Conservation (phyloP, 2,888 invertebrate genomes). For the Bellardia pandia region DNA sequence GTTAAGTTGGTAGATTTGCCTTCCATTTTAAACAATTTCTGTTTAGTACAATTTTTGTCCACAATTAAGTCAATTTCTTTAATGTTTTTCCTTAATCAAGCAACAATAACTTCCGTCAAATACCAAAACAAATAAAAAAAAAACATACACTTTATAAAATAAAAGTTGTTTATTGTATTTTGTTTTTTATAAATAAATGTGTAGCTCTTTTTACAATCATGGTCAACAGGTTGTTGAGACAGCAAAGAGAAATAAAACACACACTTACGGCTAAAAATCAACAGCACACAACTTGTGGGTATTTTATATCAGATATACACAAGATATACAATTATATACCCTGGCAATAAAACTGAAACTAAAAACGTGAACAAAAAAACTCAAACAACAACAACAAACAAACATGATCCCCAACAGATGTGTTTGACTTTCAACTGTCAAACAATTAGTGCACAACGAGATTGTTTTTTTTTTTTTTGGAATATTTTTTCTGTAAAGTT, state of each 20-base stretch:
- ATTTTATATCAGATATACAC: conserved; percentile 19
- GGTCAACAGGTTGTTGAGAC: conserved; percentile 62
- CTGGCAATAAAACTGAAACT: conserved; percentile 45
- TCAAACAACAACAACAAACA: conserved; percentile 6
- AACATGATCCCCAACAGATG: conserved; percentile 57
- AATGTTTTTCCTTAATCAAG: background rate
- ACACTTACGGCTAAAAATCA: background rate
- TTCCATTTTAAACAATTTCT: too few relatives aligned
- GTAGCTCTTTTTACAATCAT: conserved; percentile 42
- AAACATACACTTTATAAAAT: background rate
- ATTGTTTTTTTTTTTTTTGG: conserved; percentile 41
- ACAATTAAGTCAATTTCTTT: background rate
- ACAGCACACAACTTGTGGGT: background rate
- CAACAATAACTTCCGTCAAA: conserved; percentile 9
- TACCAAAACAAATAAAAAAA: background rate
- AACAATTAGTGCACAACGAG: conserved; percentile 70
- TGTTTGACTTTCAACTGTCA: conserved; percentile 72
- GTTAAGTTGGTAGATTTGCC: too few relatives aligned
- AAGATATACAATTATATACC: conserved; percentile 37
- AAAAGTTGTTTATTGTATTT: background rate
- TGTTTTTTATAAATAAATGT: background rate
- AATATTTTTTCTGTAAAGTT: background rate
- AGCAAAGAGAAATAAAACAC: background rate
- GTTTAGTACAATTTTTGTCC: too few relatives aligned
- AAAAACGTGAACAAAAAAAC: conserved; percentile 32